These are phyloP conservation scores for Ptychochromis oligacanthus DNA, from an alignment of 2,113 vertebrate genomes.

Conservation along the genomic window DNA sequence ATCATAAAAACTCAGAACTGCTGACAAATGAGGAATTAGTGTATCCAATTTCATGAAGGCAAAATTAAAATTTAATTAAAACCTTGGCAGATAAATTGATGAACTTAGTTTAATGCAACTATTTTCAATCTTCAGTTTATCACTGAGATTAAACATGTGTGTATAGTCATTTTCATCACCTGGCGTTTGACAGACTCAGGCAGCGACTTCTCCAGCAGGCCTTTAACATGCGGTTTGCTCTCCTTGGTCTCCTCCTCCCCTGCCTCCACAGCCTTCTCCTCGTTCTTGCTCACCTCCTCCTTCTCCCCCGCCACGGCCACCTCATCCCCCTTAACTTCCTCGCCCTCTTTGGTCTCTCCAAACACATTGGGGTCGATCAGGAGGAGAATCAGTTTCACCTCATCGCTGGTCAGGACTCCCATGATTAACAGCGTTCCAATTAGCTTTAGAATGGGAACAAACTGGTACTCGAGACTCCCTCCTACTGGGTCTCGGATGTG, in stretches of 20 bases:
- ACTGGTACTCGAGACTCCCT: slow-evolving; percentile 91
- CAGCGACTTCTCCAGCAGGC: slow-evolving; percentile 92
- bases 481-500: slow-evolving; percentile 96
- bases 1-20: slow-evolving; percentile 19
- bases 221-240: slow-evolving; percentile 81
- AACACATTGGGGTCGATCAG: slow-evolving; percentile 93
- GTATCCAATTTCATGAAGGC: slow-evolving; percentile 14
- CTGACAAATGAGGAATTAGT: slow-evolving; percentile 47
- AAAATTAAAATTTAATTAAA: slow-evolving; percentile 39
- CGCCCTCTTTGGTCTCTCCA: slow-evolving; percentile 82
- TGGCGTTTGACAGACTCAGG: slow-evolving; percentile 95
- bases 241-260: slow-evolving; percentile 92
- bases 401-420: slow-evolving; percentile 91
- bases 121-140: slow-evolving; percentile 1
- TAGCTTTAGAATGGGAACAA: slow-evolving; percentile 95
- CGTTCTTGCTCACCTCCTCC: slow-evolving; percentile 83
- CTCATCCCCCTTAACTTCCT: slow-evolving; percentile 70
- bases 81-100: slow-evolving; percentile 9
- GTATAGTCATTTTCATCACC: slow-evolving; percentile 74
- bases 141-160: background rate
- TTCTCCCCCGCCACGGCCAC: slow-evolving; percentile 72
- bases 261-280: slow-evolving; percentile 82
- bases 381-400: slow-evolving; percentile 90
- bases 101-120: background rate
- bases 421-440: slow-evolving; percentile 91